These are phyloP conservation scores for Sinopyrophorus schimmeli DNA, from an alignment of 2,888 invertebrate species.

Conservation along the genomic window DNA sequence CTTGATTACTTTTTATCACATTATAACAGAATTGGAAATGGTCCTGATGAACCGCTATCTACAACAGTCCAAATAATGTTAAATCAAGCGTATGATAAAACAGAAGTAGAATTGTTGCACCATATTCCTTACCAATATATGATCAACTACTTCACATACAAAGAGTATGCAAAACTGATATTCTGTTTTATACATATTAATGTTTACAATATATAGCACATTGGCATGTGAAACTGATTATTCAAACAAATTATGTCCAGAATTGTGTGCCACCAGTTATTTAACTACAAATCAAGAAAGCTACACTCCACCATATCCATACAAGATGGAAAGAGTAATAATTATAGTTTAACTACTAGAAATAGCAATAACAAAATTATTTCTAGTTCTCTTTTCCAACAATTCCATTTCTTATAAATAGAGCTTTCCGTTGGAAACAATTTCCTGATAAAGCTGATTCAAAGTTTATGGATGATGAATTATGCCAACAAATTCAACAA, in stretches of 20 bases:
- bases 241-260: constrained; percentile 21
- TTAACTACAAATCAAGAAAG: constrained; percentile 59
- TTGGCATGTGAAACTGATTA: constrained; percentile 28
- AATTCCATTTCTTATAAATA: constrained; percentile 42
- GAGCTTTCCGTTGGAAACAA: constrained; percentile 37
- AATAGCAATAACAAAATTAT: constrained; percentile 7
- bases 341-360: constrained; percentile 5
- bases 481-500: constrained; percentile 30
- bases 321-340: constrained; percentile 57
- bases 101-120: constrained; percentile 45
- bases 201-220: constrained; percentile 28
- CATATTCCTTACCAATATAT: constrained; percentile 47
- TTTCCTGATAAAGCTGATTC: constrained; percentile 25
- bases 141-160: constrained; percentile 41
- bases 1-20: constrained; percentile 58
- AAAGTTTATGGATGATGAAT: constrained; percentile 47
- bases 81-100: constrained; percentile 55
- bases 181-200: neutral
- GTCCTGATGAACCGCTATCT: constrained; percentile 50
- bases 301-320: constrained; percentile 58
- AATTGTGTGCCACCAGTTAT: constrained; percentile 52
- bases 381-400: constrained; percentile 44
- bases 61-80: constrained; percentile 59
- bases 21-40: constrained; percentile 55
- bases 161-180: constrained; percentile 33